phyloP scores from a whole-genome alignment of 2,888 invertebrate genomes.

The Octodonta nipae region DNA sequence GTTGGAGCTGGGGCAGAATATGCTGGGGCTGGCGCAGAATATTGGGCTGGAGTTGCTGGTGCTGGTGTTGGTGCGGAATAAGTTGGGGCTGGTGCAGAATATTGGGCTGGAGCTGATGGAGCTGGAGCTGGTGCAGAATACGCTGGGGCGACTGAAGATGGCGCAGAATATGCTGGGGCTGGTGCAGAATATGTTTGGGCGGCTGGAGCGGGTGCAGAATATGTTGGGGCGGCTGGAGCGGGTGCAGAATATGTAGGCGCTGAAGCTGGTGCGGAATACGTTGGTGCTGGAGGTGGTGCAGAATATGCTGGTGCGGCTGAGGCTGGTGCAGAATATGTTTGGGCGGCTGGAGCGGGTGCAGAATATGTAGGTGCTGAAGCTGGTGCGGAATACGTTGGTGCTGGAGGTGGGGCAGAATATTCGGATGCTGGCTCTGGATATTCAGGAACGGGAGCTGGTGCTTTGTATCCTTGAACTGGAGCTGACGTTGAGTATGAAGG shows the following conservation, averaged over 20 bases:
- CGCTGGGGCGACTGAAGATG: conserved; percentile 10
- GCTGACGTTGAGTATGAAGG: neutral
- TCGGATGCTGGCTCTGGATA: neutral
- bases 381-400: neutral
- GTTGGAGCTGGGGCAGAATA: conserved; percentile 15
- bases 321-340: neutral
- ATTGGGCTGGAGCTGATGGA: conserved; percentile 9
- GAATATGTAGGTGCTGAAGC: neutral
- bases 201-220: conserved; percentile 2
- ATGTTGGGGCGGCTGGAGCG: conserved; percentile 7
- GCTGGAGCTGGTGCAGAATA: conserved; percentile 6
- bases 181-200: conserved; percentile 2
- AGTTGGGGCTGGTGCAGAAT: conserved; percentile 4
- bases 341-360: neutral
- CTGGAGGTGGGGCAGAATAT: neutral
- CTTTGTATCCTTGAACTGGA: neutral
- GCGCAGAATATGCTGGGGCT: conserved; percentile 15
- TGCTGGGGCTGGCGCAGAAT: conserved; percentile 9
- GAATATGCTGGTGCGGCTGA: neutral
- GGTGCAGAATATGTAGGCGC: conserved; percentile 1
- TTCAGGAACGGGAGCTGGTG: neutral
- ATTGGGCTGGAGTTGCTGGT: neutral
- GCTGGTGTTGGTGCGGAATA: conserved; percentile 1
- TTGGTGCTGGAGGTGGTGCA: conserved; percentile 4
- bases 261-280: conserved; percentile 7